Conservation (phyloP, 92 coral and sea anemone genomes). For the Porites rus region DNA sequence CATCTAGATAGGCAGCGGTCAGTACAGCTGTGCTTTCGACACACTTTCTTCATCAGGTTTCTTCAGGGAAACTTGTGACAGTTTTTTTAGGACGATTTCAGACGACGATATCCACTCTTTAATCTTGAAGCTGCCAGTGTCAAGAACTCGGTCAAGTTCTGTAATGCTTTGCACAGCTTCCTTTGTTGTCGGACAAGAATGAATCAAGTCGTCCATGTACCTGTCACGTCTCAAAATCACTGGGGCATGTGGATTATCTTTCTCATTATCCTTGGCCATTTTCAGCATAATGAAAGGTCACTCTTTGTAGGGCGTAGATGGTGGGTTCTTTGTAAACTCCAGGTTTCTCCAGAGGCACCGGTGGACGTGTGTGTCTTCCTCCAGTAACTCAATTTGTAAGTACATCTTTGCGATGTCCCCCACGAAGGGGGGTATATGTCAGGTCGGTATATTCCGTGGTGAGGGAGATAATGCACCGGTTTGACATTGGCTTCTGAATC, state of each 20-base stretch:
- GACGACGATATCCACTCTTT: slow-evolving; percentile 45
- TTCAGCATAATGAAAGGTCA: slow-evolving; percentile 51
- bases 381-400: slow-evolving; percentile 30
- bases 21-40: neutral
- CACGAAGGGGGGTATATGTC: slow-evolving; percentile 9
- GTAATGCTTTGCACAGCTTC: slow-evolving; percentile 13
- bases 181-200: slow-evolving; percentile 34
- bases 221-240: slow-evolving; percentile 24
- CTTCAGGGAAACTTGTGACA: neutral
- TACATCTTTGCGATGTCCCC: slow-evolving; percentile 66
- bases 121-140: slow-evolving; percentile 51
- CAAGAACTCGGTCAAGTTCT: slow-evolving; percentile 54
- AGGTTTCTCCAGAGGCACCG: slow-evolving; percentile 56
- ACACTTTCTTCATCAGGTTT: neutral
- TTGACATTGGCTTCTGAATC: slow-evolving; percentile 30
- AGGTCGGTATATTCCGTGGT: slow-evolving; percentile 31
- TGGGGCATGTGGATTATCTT: slow-evolving; percentile 28
- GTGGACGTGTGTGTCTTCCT: slow-evolving; percentile 23
- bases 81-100: neutral
- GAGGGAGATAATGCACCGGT: slow-evolving; percentile 61
- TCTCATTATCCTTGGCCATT: slow-evolving; percentile 50
- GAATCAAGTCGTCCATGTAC: slow-evolving; percentile 55
- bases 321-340: slow-evolving; percentile 35
- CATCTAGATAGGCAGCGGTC: slow-evolving; percentile 43
- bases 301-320: slow-evolving; percentile 44